These are phyloP conservation scores for Brachionus koreanus DNA, from an alignment of 1,140 invertebrate species.

Conservation along the genomic window DNA sequence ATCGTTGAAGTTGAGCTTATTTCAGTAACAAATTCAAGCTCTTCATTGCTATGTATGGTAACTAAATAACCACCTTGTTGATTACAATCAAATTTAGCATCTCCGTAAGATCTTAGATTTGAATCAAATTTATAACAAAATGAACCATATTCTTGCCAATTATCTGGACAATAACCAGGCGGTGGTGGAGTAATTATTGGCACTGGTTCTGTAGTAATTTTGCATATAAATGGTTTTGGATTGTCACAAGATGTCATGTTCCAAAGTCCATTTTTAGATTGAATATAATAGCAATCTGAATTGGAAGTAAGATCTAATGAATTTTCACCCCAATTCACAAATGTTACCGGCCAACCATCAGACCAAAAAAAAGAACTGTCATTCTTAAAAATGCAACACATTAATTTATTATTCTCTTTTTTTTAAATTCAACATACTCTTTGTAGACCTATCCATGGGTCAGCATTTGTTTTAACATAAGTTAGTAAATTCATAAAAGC, in stretches of 20 bases:
- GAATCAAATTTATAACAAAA: constrained; percentile 22
- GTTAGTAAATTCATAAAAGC: constrained; percentile 18
- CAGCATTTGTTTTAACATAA: constrained; percentile 18
- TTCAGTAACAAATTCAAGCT: constrained; percentile 15
- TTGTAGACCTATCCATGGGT: constrained; percentile 24
- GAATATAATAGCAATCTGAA: background rate
- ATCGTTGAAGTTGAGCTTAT: background rate
- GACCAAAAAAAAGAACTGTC: background rate
- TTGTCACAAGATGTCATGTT: constrained; percentile 10
- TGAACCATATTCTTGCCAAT: constrained; percentile 29
- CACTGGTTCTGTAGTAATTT: constrained; percentile 9
- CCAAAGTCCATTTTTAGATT: constrained; percentile 13
- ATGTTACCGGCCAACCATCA: constrained; percentile 29
- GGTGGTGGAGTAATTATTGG: constrained; percentile 14
- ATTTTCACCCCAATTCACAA: constrained; percentile 11
- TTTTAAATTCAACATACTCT: background rate
- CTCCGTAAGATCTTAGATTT: constrained; percentile 1
- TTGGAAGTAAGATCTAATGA: background rate
- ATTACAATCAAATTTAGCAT: constrained; percentile 39
- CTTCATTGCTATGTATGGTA: background rate
- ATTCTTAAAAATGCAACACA: too few species aligned
- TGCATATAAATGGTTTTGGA: constrained; percentile 1
- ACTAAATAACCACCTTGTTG: constrained; percentile 15
- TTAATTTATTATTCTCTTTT: too few species aligned
- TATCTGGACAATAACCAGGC: constrained; percentile 22